Conservation (phyloP, 2,888 invertebrate species). For the Thelaira solivaga region DNA sequence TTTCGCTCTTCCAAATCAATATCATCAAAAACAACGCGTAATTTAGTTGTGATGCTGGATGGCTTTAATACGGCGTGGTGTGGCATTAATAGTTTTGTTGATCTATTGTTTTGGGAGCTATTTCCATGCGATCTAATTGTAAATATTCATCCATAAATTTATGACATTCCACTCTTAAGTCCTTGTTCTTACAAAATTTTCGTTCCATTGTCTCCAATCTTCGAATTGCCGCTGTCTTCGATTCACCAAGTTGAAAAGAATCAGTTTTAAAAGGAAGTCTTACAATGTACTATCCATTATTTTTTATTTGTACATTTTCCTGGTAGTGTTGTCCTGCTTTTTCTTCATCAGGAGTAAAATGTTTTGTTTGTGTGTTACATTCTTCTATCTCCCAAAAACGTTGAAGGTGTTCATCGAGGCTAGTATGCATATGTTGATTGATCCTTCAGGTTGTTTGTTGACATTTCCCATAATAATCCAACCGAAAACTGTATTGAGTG, state of each 20-base stretch:
- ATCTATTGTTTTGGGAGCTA: background rate
- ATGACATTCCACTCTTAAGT: conserved; percentile 24
- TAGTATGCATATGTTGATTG: background rate
- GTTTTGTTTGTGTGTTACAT: background rate
- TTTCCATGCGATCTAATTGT: conserved; percentile 38
- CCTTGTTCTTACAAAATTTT: conserved; percentile 2
- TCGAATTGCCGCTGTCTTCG: conserved; percentile 1
- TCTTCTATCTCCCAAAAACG: conserved; percentile 56
- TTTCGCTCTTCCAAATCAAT: conserved; percentile 8
- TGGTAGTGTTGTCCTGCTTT: conserved; percentile 44
- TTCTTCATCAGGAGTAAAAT: conserved; percentile 50
- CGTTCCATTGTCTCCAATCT: conserved; percentile 41
- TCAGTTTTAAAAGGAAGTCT: conserved; percentile 30
- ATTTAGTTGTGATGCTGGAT: conserved; percentile 46
- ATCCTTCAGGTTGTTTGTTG: background rate
- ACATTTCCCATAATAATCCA: conserved; percentile 49
- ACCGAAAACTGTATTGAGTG: conserved; percentile 50
- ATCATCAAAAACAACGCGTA: conserved; percentile 54
- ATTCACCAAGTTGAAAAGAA: conserved; percentile 29
- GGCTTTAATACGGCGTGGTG: conserved; percentile 54
- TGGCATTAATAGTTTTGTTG: conserved; percentile 35
- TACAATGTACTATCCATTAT: conserved; percentile 38
- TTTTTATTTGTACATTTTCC: background rate
- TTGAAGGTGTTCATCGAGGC: conserved; percentile 38
- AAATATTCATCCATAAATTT: conserved; percentile 38